Base-by-base conservation (phyloP, 2,888 invertebrate genomes). In the Ptilodon capucinus region DNA sequence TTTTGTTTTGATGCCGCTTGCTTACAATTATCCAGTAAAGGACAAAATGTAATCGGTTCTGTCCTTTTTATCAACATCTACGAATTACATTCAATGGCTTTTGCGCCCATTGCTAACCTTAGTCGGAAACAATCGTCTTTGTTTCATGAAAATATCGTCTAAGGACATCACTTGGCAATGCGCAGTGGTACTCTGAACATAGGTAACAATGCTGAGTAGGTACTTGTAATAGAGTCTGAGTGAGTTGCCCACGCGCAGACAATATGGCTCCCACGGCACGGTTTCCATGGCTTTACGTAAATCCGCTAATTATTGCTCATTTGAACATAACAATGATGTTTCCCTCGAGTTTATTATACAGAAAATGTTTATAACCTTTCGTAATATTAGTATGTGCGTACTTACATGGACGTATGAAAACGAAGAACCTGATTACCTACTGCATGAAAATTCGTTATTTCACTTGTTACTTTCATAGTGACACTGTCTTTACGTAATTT, bases 261-360 rank as follows among this genome's bases (percentile, higher is more conserved):
- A 88, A 87, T 86, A 77, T 72, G 66, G 48, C 72, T 89, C 89
- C 76, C 90, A 90, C 90, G 90, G 61, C 87, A 89, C 65, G 65
- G 81, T 89, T 91, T 85, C 86, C 90, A 89, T 75, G 81, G 65
- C 56, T 86, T 88, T 86, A 84, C 87, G 87, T 86, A 88, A 89
- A 88, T 55, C 74, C 57, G 63, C 77, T 86, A 87, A 87, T 86
- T 83, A 82, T 72, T 59, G 64, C 69, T 68, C 74, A 67, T 80
- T 81, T 76, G 73, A 74, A 70, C 73, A 77, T 76, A 79, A 84
- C 79, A 78, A 81, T 78, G 74, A 72, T 72, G 71, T 68, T 81
- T 82, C 78, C 79, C 71, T 76, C 19, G 73, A 77, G 73, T 62
- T 66, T 68, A 68, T 57, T 54, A 52, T 49, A 59, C 55, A 64